Conservation (phyloP, 2,888 invertebrate genomes). For the Dasysyrphus albostriatus region DNA sequence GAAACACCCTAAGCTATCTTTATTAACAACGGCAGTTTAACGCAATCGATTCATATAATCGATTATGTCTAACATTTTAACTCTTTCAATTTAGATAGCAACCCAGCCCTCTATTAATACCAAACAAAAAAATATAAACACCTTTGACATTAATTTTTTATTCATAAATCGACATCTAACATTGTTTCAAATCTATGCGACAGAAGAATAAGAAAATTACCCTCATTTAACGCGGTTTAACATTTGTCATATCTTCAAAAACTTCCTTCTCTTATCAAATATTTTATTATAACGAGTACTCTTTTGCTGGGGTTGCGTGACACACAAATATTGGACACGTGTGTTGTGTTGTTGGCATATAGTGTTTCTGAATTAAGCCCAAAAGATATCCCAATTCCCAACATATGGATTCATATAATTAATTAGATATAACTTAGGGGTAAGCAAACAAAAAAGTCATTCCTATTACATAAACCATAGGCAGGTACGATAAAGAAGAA, state of each 20-base stretch:
- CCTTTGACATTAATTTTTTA: conserved; percentile 9
- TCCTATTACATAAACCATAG: not conserved
- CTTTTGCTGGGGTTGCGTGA: conserved; percentile 28
- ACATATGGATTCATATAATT: conserved; percentile 63
- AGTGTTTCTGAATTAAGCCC: not conserved
- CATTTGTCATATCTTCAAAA: conserved; percentile 22
- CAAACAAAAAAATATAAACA: not conserved
- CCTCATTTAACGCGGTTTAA: conserved; percentile 17
- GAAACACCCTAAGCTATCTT: not conserved
- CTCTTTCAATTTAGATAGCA: conserved; percentile 23
- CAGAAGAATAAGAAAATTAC: not conserved
- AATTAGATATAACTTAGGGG: conserved; percentile 54
- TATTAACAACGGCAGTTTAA: not conserved
- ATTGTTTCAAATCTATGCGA: conserved; percentile 24
- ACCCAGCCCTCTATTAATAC: not conserved
- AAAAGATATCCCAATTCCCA: not conserved
- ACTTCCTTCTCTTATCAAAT: not conserved
- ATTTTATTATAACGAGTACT: not conserved
- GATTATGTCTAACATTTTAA: conserved; percentile 1
- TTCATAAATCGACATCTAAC: conserved; percentile 4
- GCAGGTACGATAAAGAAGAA: conserved; percentile 8
- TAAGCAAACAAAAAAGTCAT: conserved; percentile 26
- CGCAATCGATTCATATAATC: conserved; percentile 1
- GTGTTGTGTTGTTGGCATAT: not conserved
- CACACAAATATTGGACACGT: conserved; percentile 11